phyloP scores from a whole-genome alignment of 2,888 invertebrate species.

The Empis livida region DNA sequence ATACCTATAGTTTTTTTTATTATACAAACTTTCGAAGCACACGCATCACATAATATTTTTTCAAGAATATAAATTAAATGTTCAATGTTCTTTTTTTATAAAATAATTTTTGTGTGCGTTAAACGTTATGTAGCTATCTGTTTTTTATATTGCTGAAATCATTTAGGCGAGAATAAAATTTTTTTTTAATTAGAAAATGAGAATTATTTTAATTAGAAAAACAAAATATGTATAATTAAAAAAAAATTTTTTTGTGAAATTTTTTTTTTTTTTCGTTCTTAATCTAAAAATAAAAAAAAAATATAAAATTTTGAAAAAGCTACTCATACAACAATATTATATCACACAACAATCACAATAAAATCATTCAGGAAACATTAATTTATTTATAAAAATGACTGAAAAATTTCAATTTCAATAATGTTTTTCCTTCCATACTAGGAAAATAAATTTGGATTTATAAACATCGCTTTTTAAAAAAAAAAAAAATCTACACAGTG shows the following conservation, averaged over 20 bases:
- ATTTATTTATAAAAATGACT: too few species aligned
- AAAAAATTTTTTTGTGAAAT: neutral
- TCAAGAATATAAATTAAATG: neutral
- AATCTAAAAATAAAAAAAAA: neutral
- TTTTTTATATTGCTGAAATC: constrained; percentile 20
- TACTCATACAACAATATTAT: too few species aligned
- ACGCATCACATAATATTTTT: neutral
- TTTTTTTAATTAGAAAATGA: constrained; percentile 17
- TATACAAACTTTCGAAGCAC: too few species aligned
- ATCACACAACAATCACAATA: too few species aligned
- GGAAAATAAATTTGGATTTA: too few species aligned
- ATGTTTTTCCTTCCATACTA: too few species aligned
- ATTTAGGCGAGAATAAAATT: constrained; percentile 20
- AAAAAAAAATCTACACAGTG: too few species aligned
- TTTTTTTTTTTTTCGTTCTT: neutral
- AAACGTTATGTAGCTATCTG: constrained; percentile 15
- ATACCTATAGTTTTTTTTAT: too few species aligned
- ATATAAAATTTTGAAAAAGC: too few species aligned
- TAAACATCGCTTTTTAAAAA: too few species aligned
- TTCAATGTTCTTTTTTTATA: neutral
- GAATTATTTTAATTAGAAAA: constrained; percentile 4
- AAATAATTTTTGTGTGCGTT: constrained; percentile 13
- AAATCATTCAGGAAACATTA: too few species aligned
- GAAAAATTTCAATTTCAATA: too few species aligned
- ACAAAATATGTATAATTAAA: constrained; percentile 2